phyloP scores from a whole-genome alignment of 2,888 invertebrate species.

The Campoplex nolae region DNA sequence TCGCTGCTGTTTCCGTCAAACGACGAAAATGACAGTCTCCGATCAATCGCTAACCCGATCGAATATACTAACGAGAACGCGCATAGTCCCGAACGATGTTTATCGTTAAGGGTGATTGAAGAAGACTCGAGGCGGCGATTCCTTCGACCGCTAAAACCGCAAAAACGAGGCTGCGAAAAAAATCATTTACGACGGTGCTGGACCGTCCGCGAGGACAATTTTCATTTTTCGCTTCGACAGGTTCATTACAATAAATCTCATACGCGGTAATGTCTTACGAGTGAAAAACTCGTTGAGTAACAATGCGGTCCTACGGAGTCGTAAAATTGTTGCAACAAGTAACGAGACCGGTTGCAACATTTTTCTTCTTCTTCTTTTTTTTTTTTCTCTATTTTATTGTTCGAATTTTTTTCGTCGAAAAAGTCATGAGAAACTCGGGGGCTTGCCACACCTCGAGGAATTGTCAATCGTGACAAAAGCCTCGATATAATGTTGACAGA shows the following conservation, averaged over 20 bases:
- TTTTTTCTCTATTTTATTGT: neutral
- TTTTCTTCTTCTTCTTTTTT: neutral
- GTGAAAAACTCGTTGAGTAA: neutral
- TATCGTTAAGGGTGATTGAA: neutral
- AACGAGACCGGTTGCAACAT: slow-evolving; percentile 26
- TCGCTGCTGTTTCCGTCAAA: neutral
- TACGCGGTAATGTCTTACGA: neutral
- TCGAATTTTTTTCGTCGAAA: neutral
- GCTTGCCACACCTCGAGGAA: neutral
- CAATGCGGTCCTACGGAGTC: slow-evolving; percentile 2
- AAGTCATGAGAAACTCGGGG: neutral
- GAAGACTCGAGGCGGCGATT: neutral
- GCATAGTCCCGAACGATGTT: neutral
- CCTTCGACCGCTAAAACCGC: slow-evolving; percentile 5
- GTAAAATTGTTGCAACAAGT: neutral
- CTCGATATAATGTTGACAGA: neutral
- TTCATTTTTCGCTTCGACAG: slow-evolving; percentile 53
- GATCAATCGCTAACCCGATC: neutral
- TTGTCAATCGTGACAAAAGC: neutral
- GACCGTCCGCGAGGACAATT: slow-evolving; percentile 8
- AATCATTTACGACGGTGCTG: neutral
- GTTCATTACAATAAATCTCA: slow-evolving; percentile 63
- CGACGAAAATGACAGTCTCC: neutral
- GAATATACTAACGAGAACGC: neutral
- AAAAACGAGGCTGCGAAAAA: neutral